Conservation (phyloP, 2,113 vertebrate species). For the Nothocercus julius region DNA sequence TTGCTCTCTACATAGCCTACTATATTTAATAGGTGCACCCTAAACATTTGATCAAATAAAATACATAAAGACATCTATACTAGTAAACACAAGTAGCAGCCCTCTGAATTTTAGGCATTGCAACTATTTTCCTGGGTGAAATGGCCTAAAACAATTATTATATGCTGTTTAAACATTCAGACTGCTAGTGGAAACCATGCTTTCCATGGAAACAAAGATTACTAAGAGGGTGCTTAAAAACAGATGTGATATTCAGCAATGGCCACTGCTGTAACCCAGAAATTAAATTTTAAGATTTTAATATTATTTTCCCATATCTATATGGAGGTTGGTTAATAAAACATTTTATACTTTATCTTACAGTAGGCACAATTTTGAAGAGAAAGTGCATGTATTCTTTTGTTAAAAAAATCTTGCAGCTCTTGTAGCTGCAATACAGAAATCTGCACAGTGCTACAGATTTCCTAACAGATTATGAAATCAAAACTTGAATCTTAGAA, state of each 20-base stretch:
- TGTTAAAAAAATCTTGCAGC: slow-evolving; percentile 14
- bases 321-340: slow-evolving; percentile 28
- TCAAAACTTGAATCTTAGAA: slow-evolving; percentile 48
- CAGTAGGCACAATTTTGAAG: not conserved
- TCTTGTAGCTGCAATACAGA: slow-evolving; percentile 14
- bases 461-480: slow-evolving; percentile 36
- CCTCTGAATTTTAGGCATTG: slow-evolving; percentile 15
- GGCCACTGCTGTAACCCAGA: not conserved
- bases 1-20: not conserved
- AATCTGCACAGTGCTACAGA: not conserved
- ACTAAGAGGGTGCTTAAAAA: slow-evolving; percentile 33
- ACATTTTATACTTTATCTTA: not conserved
- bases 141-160: slow-evolving; percentile 37
- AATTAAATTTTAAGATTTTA: slow-evolving; percentile 18
- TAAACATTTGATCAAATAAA: slow-evolving; percentile 20
- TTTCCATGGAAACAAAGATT: slow-evolving; percentile 64
- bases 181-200: slow-evolving; percentile 26
- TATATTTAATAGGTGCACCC: not conserved
- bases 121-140: slow-evolving; percentile 25
- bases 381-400: slow-evolving; percentile 5
- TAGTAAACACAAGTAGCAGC: not conserved
- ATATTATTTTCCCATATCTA: not conserved
- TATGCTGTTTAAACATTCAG: slow-evolving; percentile 18
- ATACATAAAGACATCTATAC: not conserved
- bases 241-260: not conserved